A percentile compares a stretch with the other conserved stretches of the same genome.
phyloP scores from a whole-genome alignment of 2,113 vertebrate species.

The Trogon melanurus region DNA sequence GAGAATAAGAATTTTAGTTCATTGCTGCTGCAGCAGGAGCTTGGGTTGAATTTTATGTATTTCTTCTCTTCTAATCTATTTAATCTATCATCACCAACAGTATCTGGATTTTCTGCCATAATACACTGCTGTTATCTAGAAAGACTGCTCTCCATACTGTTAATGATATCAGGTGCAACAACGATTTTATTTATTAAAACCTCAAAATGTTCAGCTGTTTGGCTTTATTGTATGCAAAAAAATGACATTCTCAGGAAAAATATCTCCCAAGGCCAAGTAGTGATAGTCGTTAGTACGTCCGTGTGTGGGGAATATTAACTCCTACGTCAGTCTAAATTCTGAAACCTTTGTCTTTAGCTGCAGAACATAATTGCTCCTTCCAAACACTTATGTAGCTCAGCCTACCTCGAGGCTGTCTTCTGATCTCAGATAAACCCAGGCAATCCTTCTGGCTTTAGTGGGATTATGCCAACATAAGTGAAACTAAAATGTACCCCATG shows the following conservation, averaged over 20 bases:
- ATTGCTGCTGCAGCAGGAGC: background rate
- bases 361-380: conserved; percentile 28
- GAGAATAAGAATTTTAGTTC: conserved; percentile 46
- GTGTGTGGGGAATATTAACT: conserved; percentile 6
- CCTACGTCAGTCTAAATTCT: background rate
- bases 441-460: conserved; percentile 56
- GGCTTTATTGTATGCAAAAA: background rate
- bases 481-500: conserved; percentile 23
- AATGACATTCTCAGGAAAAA: background rate
- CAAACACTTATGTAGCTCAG: conserved; percentile 1
- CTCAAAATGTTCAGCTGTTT: background rate
- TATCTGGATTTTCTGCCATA: background rate
- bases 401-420: conserved; percentile 42
- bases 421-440: conserved; percentile 54
- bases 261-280: background rate
- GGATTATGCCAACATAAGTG: conserved; percentile 45
- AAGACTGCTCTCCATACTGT: background rate
- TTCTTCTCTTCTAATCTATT: conserved; percentile 25
- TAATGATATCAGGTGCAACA: background rate
- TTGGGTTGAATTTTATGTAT: conserved; percentile 19
- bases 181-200: conserved; percentile 36
- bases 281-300: background rate
- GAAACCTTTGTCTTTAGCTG: background rate
- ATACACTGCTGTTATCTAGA: background rate
- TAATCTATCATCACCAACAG: background rate